Conservation (phyloP, 2,888 invertebrate genomes). For the Agrochola lychnidis region DNA sequence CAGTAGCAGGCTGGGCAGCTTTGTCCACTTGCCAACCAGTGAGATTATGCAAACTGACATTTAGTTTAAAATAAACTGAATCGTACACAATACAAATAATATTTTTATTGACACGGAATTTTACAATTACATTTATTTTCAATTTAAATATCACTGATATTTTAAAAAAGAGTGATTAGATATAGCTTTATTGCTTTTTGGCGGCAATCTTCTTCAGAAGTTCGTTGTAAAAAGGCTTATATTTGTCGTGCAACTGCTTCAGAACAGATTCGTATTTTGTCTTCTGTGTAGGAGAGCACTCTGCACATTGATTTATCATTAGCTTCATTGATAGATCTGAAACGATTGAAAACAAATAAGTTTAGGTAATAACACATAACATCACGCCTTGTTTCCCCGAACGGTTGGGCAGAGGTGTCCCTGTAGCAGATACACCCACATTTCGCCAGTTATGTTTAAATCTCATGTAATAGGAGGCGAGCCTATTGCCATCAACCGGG, state of each 20-base stretch:
- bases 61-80: not conserved
- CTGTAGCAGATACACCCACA: too few species aligned
- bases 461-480: too few species aligned
- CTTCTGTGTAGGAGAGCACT: slow-evolving; percentile 70
- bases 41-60: not conserved
- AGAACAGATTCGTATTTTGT: slow-evolving; percentile 65
- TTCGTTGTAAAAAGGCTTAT: slow-evolving; percentile 46
- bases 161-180: not conserved
- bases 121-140: not conserved
- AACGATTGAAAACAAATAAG: slow-evolving; percentile 21
- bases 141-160: not conserved
- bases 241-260: slow-evolving; percentile 63
- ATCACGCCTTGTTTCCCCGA: too few species aligned
- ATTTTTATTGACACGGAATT: not conserved
- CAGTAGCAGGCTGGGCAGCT: too few species aligned
- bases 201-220: slow-evolving; percentile 36
- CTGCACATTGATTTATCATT: slow-evolving; percentile 67
- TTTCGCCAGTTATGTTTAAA: too few species aligned
- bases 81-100: not conserved
- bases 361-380: too few species aligned
- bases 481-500: too few species aligned
- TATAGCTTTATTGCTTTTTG: slow-evolving; percentile 7
- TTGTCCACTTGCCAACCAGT: not conserved
- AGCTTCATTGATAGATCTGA: slow-evolving; percentile 57
- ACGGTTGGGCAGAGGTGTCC: too few species aligned